Base-by-base conservation (phyloP, 1,140 invertebrate species). In the Teleogryllus occipitalis region DNA sequence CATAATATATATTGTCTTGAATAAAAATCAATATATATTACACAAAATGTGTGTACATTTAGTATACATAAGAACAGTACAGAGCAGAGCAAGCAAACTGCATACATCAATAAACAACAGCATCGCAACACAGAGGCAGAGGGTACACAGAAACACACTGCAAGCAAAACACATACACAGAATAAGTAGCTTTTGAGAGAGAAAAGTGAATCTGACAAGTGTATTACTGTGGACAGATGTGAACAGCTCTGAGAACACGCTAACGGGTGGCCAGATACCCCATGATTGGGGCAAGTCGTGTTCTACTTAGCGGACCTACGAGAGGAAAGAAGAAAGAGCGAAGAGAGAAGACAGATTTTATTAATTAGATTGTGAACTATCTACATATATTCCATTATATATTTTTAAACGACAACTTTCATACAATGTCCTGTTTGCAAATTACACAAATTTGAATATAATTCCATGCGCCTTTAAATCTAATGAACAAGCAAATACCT, bases 201-300 rank as follows among this genome's bases (percentile, higher is more conserved):
- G 18, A 65, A 65, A 65, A 65, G 54, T 65, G 54, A 65, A 65
- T 65, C 54, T 10, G 54, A 65, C 54, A 65, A 65, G 54, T 14
- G 18, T 65, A 65, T 65, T 65, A 65, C 54, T 65, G 54, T 65
- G 54, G 54, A 65, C 54, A 65, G 54, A 65, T 65, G 54, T 65
- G 54, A 65, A 65, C 54, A 65, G 54, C 54, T 10, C 18, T 14
- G 54, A 65, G 54, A 65, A 65, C 54, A 65, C 54, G 54, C 18
- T 65, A 65, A 14, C 54, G 54, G 54, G 10, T 10, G 10, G 18
- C 54, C 54, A 65, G 10, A 18, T 14, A 3, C 54, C 54, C 54
- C 54, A 65, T 65, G 54, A 65, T 14, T 65, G 54, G 54, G 54
- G 10, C 54, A 65, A 65, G 54, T 14, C 54, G 54, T 65, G 54